Conservation (phyloP, 2,113 vertebrate species). For the Platichthys flesus region DNA sequence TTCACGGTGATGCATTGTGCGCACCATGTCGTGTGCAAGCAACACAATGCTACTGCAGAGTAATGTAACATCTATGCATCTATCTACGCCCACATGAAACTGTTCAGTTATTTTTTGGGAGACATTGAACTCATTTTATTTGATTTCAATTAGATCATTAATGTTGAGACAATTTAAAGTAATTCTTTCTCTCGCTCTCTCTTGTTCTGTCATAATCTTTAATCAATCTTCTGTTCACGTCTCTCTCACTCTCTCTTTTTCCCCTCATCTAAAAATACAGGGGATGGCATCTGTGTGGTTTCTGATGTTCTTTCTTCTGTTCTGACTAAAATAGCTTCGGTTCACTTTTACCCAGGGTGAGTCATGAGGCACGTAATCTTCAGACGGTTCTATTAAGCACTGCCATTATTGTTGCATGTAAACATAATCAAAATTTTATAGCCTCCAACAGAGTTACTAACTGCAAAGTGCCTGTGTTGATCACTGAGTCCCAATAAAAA, state of each 20-base stretch:
- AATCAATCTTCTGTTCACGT: constrained; percentile 2
- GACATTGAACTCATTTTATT: not conserved
- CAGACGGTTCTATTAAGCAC: constrained; percentile 19
- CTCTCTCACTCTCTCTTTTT: constrained; percentile 1
- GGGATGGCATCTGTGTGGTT: constrained; percentile 13
- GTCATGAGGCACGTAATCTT: constrained; percentile 24
- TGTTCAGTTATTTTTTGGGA: not conserved
- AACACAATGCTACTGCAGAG: too few relatives aligned
- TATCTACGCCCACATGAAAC: too few relatives aligned
- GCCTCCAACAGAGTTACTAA: constrained; percentile 7
- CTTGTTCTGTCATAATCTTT: not conserved
- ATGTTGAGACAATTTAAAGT: not conserved
- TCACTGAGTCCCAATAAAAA: constrained; percentile 23
- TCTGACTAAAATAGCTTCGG: constrained; percentile 2
- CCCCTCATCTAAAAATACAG: constrained; percentile 37
- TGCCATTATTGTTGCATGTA: constrained; percentile 16
- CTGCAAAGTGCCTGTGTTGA: constrained; percentile 2
- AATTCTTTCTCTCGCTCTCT: not conserved
- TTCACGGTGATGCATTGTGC: too few relatives aligned
- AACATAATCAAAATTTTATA: constrained; percentile 33
- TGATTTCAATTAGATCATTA: not conserved
- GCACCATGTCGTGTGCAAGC: too few relatives aligned
- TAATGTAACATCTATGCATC: too few relatives aligned
- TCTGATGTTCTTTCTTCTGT: constrained; percentile 11
- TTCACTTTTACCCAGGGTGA: constrained; percentile 11